phyloP scores from a whole-genome alignment of 2,797 vertebrate species.

The Glossophaga mutica region DNA sequence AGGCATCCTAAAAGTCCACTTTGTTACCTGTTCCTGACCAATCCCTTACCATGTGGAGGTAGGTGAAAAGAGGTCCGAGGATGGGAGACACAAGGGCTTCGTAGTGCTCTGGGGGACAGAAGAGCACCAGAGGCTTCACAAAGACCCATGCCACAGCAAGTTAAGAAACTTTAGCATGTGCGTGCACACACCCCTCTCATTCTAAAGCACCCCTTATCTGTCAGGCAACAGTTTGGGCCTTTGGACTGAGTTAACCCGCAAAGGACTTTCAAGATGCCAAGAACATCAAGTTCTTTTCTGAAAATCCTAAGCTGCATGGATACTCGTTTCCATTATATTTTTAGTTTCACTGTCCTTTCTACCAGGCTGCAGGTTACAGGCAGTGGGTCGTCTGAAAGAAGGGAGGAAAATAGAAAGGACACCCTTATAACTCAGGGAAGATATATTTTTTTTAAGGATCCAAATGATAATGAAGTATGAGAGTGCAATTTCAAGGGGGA shows the following conservation, averaged over 20 bases:
- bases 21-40: background rate
- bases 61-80: conserved; percentile 91
- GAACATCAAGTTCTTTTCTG: background rate
- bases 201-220: background rate
- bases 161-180: conserved; percentile 83
- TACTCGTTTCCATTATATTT: background rate
- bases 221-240: background rate
- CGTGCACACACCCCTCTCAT: background rate
- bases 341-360: background rate
- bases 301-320: background rate
- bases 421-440: background rate
- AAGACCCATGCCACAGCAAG: conserved; percentile 87
- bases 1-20: background rate
- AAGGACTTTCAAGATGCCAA: background rate
- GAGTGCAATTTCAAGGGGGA: background rate
- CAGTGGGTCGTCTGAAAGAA: background rate
- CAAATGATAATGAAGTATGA: background rate
- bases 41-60: conserved; percentile 91
- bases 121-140: conserved; percentile 91
- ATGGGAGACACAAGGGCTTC: conserved; percentile 92
- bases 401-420: background rate
- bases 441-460: background rate
- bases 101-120: conserved; percentile 93
- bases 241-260: background rate
- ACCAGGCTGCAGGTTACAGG: background rate